Conservation (phyloP, 2,113 vertebrate genomes). For the Nothobranchius furzeri region DNA sequence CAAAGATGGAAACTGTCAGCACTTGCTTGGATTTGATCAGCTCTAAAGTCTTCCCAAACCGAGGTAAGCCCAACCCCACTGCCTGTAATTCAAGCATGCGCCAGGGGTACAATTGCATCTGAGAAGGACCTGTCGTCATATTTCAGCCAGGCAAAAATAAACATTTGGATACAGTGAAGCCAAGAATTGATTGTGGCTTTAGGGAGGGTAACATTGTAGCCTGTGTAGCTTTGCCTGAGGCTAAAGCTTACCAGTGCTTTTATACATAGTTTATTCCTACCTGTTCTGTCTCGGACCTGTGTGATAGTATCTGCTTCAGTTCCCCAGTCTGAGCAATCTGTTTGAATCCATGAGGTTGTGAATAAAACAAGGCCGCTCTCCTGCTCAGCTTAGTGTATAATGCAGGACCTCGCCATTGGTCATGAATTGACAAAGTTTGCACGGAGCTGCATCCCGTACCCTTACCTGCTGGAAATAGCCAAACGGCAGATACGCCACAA, state of each 20-base stretch:
- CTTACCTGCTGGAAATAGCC: slow-evolving; percentile 74
- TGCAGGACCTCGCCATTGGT: slow-evolving; percentile 79
- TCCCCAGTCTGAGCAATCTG: slow-evolving; percentile 75
- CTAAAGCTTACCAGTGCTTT: slow-evolving; percentile 77
- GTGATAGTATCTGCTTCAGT: slow-evolving; percentile 73
- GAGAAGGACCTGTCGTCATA: slow-evolving; percentile 69
- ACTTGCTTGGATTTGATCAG: slow-evolving; percentile 46
- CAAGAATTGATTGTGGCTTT: slow-evolving; percentile 79
- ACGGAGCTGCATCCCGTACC: slow-evolving; percentile 69
- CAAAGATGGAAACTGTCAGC: slow-evolving; percentile 16
- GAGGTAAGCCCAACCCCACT: slow-evolving; percentile 37
- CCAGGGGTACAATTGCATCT: slow-evolving; percentile 65
- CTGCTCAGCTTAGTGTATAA: slow-evolving; percentile 78
- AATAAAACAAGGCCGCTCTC: slow-evolving; percentile 81
- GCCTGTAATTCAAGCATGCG: slow-evolving; percentile 42
- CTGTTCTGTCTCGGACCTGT: slow-evolving; percentile 78
- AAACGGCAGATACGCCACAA: slow-evolving; percentile 38
- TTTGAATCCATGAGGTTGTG: slow-evolving; percentile 78
- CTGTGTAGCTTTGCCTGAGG: slow-evolving; percentile 72
- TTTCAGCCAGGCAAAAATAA: slow-evolving; percentile 72
- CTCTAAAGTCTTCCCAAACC: slow-evolving; percentile 45
- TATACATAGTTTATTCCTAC: slow-evolving; percentile 80
- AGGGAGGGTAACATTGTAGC: slow-evolving; percentile 71
- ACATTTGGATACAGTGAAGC: slow-evolving; percentile 73
- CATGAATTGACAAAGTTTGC: slow-evolving; percentile 80